A percentile compares a stretch with the other conserved stretches of the same genome.
Conservation (phyloP, 2,888 invertebrate genomes). For the Tillus elongatus region DNA sequence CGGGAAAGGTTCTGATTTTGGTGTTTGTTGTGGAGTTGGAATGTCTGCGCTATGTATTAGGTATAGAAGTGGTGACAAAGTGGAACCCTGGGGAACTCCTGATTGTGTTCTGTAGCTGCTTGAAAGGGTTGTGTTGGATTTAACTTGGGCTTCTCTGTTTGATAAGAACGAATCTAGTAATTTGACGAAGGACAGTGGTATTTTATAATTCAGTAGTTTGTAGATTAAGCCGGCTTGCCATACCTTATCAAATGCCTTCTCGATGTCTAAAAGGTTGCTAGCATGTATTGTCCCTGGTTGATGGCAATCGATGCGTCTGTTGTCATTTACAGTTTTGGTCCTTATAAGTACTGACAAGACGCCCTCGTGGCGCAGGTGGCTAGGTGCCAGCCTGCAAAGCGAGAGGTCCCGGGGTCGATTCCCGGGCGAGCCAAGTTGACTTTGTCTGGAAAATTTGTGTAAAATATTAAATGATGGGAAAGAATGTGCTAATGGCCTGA, state of each 20-base stretch:
- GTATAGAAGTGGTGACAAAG: background rate
- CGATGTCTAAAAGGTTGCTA: background rate
- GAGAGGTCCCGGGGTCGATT: too few relatives aligned
- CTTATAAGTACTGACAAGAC: too few relatives aligned
- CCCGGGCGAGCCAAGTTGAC: too few relatives aligned
- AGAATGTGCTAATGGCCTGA: too few relatives aligned
- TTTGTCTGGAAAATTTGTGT: too few relatives aligned
- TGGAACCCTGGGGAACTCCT: background rate
- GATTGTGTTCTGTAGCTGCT: background rate
- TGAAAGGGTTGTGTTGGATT: background rate
- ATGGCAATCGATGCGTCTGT: too few relatives aligned
- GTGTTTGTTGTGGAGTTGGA: background rate
- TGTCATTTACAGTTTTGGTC: too few relatives aligned
- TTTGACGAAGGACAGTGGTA: background rate
- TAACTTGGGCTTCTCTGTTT: background rate
- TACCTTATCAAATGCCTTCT: background rate
- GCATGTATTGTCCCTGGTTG: too few relatives aligned
- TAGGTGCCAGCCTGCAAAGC: too few relatives aligned
- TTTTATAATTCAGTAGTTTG: background rate
- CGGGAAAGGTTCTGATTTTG: background rate
- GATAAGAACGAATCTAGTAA: background rate
- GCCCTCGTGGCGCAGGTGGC: too few relatives aligned
- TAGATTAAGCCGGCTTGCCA: too few relatives aligned
- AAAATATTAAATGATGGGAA: too few relatives aligned
- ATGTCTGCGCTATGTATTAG: background rate